phyloP scores from a whole-genome alignment of 1,140 invertebrate species.

The Lethrus apterus region DNA sequence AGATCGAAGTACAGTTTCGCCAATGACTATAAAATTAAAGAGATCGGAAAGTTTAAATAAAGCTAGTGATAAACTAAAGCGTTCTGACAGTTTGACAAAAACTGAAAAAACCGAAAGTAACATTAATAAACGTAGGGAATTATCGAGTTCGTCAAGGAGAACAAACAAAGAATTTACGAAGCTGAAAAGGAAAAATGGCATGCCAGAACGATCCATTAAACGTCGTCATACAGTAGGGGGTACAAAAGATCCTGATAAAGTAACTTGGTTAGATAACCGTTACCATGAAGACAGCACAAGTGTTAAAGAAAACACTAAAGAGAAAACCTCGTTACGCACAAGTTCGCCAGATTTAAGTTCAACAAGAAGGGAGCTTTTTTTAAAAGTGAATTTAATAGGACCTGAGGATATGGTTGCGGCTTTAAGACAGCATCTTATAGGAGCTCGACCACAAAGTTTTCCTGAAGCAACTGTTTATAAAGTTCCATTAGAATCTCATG shows the following conservation, averaged over 20 bases:
- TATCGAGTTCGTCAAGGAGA: slow-evolving; percentile 39
- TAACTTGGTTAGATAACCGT: slow-evolving; percentile 52
- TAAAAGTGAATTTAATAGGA: slow-evolving; percentile 48
- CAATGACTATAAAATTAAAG: slow-evolving; percentile 45
- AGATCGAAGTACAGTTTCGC: slow-evolving; percentile 39
- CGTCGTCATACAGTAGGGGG: slow-evolving; percentile 87
- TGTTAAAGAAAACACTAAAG: slow-evolving; percentile 43
- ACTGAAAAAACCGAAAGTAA: slow-evolving; percentile 77
- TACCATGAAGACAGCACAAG: slow-evolving; percentile 46
- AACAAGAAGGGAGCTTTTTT: slow-evolving; percentile 43
- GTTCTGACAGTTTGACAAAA: slow-evolving; percentile 65
- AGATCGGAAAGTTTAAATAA: slow-evolving; percentile 52
- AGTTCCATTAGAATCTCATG: slow-evolving; percentile 52
- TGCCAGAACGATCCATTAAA: slow-evolving; percentile 71
- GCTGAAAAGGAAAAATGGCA: slow-evolving; percentile 65
- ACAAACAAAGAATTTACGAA: slow-evolving; percentile 51
- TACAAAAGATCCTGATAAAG: slow-evolving; percentile 73
- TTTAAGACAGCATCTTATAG: slow-evolving; percentile 42
- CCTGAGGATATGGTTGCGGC: slow-evolving; percentile 49
- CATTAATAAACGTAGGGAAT: slow-evolving; percentile 62
- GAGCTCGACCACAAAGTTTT: slow-evolving; percentile 48
- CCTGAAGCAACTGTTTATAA: slow-evolving; percentile 50
- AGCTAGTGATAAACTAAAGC: slow-evolving; percentile 47
- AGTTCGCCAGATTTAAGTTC: slow-evolving; percentile 56
- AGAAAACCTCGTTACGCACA: slow-evolving; percentile 44